Percentiles rank a stretch among this genome's conserved stretches.
These are phyloP conservation scores for Reinhardtius hippoglossoides DNA, from an alignment of 2,113 vertebrate genomes.

Conservation along the genomic window DNA sequence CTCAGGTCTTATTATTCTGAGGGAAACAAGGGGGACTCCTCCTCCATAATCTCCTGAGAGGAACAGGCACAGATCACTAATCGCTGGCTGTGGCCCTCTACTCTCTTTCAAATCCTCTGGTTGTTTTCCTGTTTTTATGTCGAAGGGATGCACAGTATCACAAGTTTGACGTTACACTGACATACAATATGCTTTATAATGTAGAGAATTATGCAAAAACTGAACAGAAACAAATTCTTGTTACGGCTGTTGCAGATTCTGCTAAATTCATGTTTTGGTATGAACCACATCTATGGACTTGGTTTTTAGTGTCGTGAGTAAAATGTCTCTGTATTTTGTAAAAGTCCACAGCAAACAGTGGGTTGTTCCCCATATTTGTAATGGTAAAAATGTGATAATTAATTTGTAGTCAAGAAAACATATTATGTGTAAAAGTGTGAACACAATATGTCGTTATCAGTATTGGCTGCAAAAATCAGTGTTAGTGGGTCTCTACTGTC, in stretches of 20 bases:
- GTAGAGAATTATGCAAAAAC: neutral
- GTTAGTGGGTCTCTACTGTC: too few species aligned
- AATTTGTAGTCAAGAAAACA: too few species aligned
- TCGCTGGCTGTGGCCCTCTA: slow-evolving; percentile 35
- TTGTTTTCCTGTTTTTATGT: slow-evolving; percentile 7
- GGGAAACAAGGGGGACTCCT: slow-evolving; percentile 49
- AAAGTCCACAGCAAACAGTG: too few species aligned
- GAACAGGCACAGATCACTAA: slow-evolving; percentile 51
- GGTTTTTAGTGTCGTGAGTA: too few species aligned
- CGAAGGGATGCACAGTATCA: neutral
- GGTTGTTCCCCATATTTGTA: too few species aligned
- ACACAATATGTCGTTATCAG: too few species aligned
- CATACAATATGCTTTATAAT: neutral
- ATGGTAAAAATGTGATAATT: too few species aligned
- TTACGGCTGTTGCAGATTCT: neutral
- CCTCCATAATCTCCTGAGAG: slow-evolving; percentile 48
- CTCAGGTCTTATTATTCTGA: slow-evolving; percentile 56
- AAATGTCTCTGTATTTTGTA: too few species aligned
- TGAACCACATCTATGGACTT: too few species aligned
- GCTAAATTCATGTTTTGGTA: too few species aligned
- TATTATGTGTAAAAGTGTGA: too few species aligned
- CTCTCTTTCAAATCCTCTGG: slow-evolving; percentile 15
- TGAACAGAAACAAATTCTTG: neutral
- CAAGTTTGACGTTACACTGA: neutral
- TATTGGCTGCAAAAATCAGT: too few species aligned